Evolutionary conservation across 2,888 invertebrate species (phyloP), one percentile per base, ranked within the genome.

Genomic region (Xestia rhomboidea): DNA sequence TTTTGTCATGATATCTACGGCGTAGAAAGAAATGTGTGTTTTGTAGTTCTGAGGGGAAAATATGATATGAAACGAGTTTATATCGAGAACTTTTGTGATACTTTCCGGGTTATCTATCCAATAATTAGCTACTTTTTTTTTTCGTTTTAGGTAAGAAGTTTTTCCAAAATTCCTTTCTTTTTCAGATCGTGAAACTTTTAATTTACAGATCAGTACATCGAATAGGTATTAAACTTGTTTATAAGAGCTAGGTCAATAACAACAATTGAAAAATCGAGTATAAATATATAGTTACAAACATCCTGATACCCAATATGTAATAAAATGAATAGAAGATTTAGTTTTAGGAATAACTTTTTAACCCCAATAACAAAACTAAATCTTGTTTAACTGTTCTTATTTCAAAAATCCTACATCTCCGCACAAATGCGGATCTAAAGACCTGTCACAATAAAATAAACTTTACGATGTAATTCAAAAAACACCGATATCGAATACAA

Each of bases 401-500:
- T 24, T 18, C 34, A 62, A 76, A 60, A 72, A 30, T 34, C 1
- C 21, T 10, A 44, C 11, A 41, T 21, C n/a, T 21, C 24, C n/a
- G 27, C 11, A 30, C 73, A 84, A 79, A 71, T 13, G n/a, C 77
- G 34, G 69, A 80, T 79, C 21, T 83, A 84, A 83, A 51, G 69
- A 85, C 60, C 85, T 86, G 84, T 84, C 88, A 81, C 82, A 89
- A 89, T 85, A 89, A 92, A 91, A 91, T 89, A 91, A 89, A 91
- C 83, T 91, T 93, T 92, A 92, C 88, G 90, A 91, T 87, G 86
- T 89, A 85, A 90, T 90, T 90, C 86, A 82, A 85, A 86, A 90
- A 86, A 87, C 87, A 85, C 87, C 89, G 82, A 92, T 92, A 93
- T 90, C 92, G 93, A 93, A 94, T 88, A 86, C 90, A 90, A 92